Base-by-base conservation (phyloP, 2,888 invertebrate genomes). In the Pilophorus perplexus region DNA sequence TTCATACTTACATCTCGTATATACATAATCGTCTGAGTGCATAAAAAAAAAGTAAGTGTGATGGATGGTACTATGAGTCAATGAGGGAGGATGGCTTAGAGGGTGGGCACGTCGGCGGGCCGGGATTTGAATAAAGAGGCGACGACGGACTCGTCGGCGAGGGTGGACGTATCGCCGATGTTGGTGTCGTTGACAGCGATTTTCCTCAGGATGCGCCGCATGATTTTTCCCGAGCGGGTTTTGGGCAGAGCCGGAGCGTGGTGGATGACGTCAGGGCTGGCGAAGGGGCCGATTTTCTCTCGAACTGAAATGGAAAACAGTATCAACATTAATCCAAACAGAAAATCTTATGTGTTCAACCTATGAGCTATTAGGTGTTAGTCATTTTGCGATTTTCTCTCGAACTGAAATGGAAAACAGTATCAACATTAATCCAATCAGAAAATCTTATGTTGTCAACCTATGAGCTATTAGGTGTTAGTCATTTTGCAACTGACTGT, bases 151-250 rank as follows among this genome's bases (percentile, higher is more conserved):
- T 91, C 90, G 75, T 99, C 98, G 25, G 96, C 95, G 72, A 99
- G 80, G 0, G 98, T 97, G 48, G 95, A 91, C 1, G 85, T 87
- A 78, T 99, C 98, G 2, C 99, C 99, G 40, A 98, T 85, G 72
- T 95, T 86, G 50, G 79, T 81, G 75, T 97, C 95, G 38, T 92
- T 91, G 1, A 89, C 79, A 0, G 98, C 97, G 12, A 99, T 87
- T 79, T 97, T 95, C 70, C 96, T 84, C 69, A 99, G 80, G 67
- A 99, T 89, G 71, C 99, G 84, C 68, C 99, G 84, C 93, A 99
- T 97, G 69, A 99, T 97, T 80, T 99, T 99, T 1, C 99, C 99
- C 0, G 97, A 97, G 52, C 97, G 83, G 0, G 97, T 97, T 79
- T 98, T 97, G 0, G 99, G 99, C 70, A 99, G 80, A 0, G 88